Percentiles rank a stretch among this genome's conserved stretches.
Conservation (phyloP, 2,113 vertebrate genomes). For the Rhabdomys dilectus region DNA sequence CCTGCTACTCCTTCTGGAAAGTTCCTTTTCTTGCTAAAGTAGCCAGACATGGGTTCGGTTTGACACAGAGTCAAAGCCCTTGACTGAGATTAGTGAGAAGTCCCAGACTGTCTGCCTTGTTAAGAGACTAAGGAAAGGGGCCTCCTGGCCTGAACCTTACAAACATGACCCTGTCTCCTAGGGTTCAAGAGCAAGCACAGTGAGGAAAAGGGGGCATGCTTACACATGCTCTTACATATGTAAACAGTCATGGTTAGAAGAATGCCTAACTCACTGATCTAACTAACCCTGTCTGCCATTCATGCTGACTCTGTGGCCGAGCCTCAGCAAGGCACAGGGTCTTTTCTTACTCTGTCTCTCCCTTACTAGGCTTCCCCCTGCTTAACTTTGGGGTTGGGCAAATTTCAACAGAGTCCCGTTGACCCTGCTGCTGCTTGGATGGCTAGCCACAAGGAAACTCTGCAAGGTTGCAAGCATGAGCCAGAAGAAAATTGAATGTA, state of each 20-base stretch:
- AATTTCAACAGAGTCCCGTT: background rate
- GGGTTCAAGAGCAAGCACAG: background rate
- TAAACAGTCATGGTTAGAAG: background rate
- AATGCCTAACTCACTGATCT: fast-evolving
- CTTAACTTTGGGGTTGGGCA: background rate
- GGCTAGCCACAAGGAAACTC: background rate
- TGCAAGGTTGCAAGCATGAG: background rate
- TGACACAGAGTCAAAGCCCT: background rate
- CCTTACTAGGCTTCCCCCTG: background rate
- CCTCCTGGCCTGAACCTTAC: background rate
- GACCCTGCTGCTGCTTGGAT: background rate
- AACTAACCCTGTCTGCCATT: background rate
- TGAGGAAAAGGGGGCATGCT: background rate
- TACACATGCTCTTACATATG: background rate
- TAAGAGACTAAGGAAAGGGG: background rate
- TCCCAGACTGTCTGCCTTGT: background rate
- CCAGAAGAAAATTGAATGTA: background rate
- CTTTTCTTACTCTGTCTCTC: background rate
- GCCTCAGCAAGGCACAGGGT: background rate
- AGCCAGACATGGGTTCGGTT: background rate
- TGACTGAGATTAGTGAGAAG: background rate
- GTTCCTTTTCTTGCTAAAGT: constrained; percentile 11
- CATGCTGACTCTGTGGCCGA: background rate
- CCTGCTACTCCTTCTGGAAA: background rate
- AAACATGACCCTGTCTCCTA: background rate